Evolutionary conservation across 2,113 vertebrate genomes (phyloP).

Genomic region (Micronycteris hirsuta): DNA sequence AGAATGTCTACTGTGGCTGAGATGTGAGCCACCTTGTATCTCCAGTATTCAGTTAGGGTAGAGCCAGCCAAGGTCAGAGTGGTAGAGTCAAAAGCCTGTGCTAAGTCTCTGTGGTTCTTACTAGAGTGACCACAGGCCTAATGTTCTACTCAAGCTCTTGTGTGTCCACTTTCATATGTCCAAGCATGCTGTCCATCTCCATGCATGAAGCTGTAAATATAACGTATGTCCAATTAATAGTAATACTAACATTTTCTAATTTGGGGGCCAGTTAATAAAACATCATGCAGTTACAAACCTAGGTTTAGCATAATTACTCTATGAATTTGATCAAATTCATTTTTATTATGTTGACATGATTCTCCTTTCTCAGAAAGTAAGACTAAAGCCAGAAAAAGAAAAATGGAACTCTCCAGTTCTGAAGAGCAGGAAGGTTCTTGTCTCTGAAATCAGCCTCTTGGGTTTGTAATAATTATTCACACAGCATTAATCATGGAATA

Average conservation of each 20-base stretch:
- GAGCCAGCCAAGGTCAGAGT: neutral
- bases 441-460: neutral
- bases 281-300: neutral
- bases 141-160: neutral
- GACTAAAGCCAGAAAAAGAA: neutral
- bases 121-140: neutral
- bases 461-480: neutral
- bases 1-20: neutral
- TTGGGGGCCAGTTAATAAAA: neutral
- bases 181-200: rapidly evolving
- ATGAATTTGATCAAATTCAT: neutral
- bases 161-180: neutral
- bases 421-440: neutral
- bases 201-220: neutral
- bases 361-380: neutral
- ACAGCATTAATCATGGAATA: neutral
- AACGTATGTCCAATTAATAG: rapidly evolving
- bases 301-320: neutral
- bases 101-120: neutral
- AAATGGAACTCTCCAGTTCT: neutral
- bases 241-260: neutral
- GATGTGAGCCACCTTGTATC: neutral
- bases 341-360: neutral
- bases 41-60: neutral
- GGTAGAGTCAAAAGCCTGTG: neutral